Evolutionary conservation across 2,797 vertebrate species (phyloP).

Genomic region (Acridotheres tristis): DNA sequence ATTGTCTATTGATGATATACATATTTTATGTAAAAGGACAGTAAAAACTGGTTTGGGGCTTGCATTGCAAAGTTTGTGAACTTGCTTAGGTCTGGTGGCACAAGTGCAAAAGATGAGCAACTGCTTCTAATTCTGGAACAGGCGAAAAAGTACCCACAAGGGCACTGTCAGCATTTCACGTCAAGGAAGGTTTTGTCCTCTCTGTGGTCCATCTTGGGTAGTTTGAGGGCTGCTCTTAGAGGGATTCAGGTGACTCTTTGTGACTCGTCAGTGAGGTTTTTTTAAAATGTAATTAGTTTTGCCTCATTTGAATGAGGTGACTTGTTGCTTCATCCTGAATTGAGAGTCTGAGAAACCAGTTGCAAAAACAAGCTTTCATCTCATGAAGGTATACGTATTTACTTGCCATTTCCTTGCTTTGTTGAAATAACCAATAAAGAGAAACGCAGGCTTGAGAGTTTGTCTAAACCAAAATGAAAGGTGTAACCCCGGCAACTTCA

Average conservation of each 20-base stretch:
- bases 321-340: not conserved
- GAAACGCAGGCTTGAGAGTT: not conserved
- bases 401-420: not conserved
- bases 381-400: not conserved
- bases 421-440: not conserved
- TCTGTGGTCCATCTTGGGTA: not conserved
- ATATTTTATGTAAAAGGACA: not conserved
- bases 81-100: not conserved
- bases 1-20: not conserved
- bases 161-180: not conserved
- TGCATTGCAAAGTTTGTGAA: not conserved
- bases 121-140: not conserved
- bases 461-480: not conserved
- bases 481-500: not conserved
- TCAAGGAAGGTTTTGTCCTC: not conserved
- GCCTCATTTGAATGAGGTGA: not conserved
- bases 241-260: not conserved
- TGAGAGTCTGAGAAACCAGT: not conserved
- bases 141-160: not conserved
- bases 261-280: not conserved
- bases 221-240: not conserved
- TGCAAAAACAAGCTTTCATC: conserved; percentile 11
- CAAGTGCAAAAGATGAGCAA: not conserved
- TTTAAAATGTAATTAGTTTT: conserved; percentile 13
- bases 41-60: not conserved